Conservation (phyloP, 2,797 vertebrate species). For the Botia kubotai region DNA sequence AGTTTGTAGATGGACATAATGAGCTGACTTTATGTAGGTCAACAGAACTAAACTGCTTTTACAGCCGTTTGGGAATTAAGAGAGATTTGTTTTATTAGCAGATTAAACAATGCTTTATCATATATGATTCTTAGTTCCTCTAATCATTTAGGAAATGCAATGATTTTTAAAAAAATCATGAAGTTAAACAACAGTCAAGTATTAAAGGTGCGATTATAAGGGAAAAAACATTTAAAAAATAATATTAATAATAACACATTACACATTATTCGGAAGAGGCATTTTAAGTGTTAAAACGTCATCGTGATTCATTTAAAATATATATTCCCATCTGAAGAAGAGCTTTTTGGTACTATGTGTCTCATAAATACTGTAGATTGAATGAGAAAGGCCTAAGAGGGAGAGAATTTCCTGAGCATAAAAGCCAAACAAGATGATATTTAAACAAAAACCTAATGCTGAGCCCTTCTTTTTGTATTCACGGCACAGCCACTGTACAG, state of each 20-base stretch:
- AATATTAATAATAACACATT: no score
- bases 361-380: constrained; percentile 56
- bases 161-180: not conserved
- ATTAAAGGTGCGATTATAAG: not conserved
- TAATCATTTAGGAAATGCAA: not conserved
- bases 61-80: constrained; percentile 1
- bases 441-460: constrained; percentile 1
- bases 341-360: constrained; percentile 51
- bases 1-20: constrained; percentile 31
- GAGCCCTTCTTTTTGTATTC: not conserved
- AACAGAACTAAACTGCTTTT: constrained; percentile 28
- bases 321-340: constrained; percentile 40
- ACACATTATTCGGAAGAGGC: no score
- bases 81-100: constrained; percentile 20
- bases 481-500: constrained; percentile 9
- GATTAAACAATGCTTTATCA: not conserved
- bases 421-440: constrained; percentile 30
- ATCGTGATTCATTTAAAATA: constrained; percentile 46
- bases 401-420: constrained; percentile 36
- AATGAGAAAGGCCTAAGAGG: constrained; percentile 51
- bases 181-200: not conserved
- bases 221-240: not conserved
- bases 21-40: constrained; percentile 15
- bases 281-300: not conserved
- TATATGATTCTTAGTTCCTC: no score